phyloP scores from a whole-genome alignment of 2,113 vertebrate species.

The Lophura nycthemera region DNA sequence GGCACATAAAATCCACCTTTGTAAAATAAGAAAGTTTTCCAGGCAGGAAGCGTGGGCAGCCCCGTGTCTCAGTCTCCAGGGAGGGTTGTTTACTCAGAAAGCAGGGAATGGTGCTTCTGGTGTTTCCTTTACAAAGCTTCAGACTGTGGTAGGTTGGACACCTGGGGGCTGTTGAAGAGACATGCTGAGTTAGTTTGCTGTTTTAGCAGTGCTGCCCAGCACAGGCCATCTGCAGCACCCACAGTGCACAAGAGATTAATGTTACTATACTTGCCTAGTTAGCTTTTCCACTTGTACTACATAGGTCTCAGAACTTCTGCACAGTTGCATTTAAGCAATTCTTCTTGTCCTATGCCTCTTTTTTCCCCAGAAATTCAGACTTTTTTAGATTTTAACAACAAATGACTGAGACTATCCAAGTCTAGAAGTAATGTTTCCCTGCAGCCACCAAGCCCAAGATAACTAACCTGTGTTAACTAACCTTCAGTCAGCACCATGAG shows the following conservation, averaged over 20 bases:
- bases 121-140: neutral
- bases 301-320: neutral
- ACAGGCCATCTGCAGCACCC: neutral
- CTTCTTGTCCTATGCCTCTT: neutral
- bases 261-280: neutral
- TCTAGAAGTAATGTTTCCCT: neutral
- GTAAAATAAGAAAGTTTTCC: neutral
- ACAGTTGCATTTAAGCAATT: neutral
- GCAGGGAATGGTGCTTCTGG: neutral
- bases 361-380: neutral
- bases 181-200: neutral
- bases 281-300: neutral
- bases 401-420: neutral
- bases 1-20: neutral
- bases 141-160: neutral
- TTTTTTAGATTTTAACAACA: neutral
- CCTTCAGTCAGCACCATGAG: neutral
- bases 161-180: neutral
- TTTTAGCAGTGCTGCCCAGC: neutral
- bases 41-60: neutral
- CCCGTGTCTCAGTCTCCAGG: rapidly evolving
- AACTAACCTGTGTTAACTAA: neutral
- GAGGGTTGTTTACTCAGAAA: neutral
- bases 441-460: neutral
- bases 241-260: neutral